Evolutionary conservation across 2,797 vertebrate genomes (phyloP).

Genomic region (Channa striata): DNA sequence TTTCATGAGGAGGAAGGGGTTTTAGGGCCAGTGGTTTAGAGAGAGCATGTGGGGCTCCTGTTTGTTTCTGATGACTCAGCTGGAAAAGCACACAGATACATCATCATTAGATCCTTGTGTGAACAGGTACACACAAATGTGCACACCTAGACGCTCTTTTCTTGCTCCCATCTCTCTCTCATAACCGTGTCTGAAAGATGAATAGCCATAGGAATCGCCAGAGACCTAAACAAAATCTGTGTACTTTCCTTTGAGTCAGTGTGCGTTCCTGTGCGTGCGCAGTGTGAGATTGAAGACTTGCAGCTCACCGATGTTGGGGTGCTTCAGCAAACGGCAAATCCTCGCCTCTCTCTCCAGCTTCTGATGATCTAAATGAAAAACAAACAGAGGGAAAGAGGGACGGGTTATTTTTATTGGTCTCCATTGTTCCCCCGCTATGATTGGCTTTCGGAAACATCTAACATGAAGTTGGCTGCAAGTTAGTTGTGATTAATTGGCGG

Average conservation of each 20-base stretch:
- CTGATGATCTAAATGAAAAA: constrained; percentile 90
- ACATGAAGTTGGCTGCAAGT: constrained; percentile 48
- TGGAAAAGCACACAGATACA: constrained; percentile 58
- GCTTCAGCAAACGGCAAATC: constrained; percentile 96
- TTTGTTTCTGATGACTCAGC: constrained; percentile 68
- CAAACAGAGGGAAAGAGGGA: constrained; percentile 40
- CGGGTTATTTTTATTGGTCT: constrained; percentile 53
- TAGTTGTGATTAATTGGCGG: constrained; percentile 47
- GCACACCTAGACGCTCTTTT: constrained; percentile 15
- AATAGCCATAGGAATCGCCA: constrained; percentile 61
- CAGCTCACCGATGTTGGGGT: constrained; percentile 94
- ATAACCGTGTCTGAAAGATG: constrained; percentile 65
- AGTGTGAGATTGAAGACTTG: constrained; percentile 38
- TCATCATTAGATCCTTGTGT: constrained; percentile 67
- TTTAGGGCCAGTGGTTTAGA: constrained; percentile 51
- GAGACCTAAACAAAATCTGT: constrained; percentile 48
- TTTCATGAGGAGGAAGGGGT: constrained; percentile 50
- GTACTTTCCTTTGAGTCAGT: constrained; percentile 14
- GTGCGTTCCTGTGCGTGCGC: constrained; percentile 13
- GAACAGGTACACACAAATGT: constrained; percentile 18
- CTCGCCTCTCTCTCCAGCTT: constrained; percentile 97
- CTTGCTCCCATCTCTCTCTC: constrained; percentile 1
- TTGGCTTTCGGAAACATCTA: constrained; percentile 49
- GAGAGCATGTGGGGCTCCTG: constrained; percentile 1
- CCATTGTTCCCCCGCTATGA: constrained; percentile 34